Base-by-base conservation (phyloP, 2,888 invertebrate species). In the Junonia oenone region DNA sequence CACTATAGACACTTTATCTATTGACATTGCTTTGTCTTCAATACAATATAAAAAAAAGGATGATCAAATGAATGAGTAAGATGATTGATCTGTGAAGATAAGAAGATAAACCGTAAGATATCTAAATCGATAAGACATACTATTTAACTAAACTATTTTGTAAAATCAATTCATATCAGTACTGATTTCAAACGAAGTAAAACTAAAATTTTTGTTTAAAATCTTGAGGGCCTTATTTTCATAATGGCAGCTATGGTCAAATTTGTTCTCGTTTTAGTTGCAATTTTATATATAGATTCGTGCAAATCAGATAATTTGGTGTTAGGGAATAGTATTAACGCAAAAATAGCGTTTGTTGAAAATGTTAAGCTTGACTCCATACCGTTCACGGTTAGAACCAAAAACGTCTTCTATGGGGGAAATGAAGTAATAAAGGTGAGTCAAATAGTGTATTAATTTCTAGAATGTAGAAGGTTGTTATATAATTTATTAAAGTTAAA, bases 331-430 rank as follows among this genome's bases (percentile, higher is more conserved):
- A 71, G 62, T 46, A 56, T 72, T 0, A 84, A 81, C 19, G 69
- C 63, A 3, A 56, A 61, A 33, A 45, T 89, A 43, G 77, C 68
- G 0, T 75, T 79, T 38, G 63, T 72, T 6, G 84, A 87, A 43
- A 67, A 67, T 15, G 82, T 89, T 2, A 77, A 78, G 13, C 54
- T 86, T 6, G 67, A 72, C 0, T 60, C 78, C 0, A 62, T 86
- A 8, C 87, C 83, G 0, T 29, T 85, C 0, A 75, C 56, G 3
- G 67, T 64, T 0, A 73, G 89, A 51, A 72, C 71, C 1, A 87
- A 89, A 54, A 86, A 81, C 60, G 82, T 89, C 0, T 89, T 85
- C 53, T 90, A 75, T 51, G 70, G 51, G 13, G 82, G 74, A 50
- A 75, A 76, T 2, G 56, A 68, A 45, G 17, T 55, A 31, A 83